These are phyloP conservation scores for Potorous gilbertii DNA, from an alignment of 2,797 vertebrate genomes.

Conservation along the genomic window DNA sequence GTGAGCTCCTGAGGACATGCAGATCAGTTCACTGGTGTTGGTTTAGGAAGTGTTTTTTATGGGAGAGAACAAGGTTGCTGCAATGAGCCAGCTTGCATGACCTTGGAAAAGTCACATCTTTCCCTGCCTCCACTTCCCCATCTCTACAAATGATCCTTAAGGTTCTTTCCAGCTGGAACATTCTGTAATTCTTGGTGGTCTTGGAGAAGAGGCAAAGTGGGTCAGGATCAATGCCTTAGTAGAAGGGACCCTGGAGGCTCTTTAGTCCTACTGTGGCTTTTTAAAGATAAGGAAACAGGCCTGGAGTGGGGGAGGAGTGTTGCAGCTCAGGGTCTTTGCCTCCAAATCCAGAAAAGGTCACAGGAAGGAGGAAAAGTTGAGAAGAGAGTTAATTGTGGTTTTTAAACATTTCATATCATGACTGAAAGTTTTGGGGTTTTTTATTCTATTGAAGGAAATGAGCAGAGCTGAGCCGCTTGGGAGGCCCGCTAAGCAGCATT, in stretches of 20 bases:
- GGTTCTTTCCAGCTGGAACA: not conserved
- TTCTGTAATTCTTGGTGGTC: not conserved
- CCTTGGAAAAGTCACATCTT: too few species aligned
- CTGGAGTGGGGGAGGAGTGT: not conserved
- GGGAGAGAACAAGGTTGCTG: not conserved
- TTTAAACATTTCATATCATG: too few species aligned
- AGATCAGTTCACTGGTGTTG: not conserved
- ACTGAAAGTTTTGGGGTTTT: not conserved
- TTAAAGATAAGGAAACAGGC: not conserved
- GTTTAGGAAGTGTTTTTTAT: not conserved
- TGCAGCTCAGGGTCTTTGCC: not conserved
- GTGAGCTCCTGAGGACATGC: not conserved
- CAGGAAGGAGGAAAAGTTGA: not conserved
- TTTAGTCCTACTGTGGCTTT: not conserved
- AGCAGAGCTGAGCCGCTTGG: not conserved
- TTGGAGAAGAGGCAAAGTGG: not conserved
- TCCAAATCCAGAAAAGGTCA: not conserved
- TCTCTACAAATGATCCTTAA: not conserved
- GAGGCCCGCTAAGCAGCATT: not conserved
- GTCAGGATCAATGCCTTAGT: not conserved
- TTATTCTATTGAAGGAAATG: not conserved
- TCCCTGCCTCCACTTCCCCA: not conserved
- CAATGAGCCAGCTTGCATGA: not conserved
- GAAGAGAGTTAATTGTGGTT: not conserved
- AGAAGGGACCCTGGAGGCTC: not conserved